These are phyloP conservation scores for Gibbula magus DNA, from an alignment of 2,888 invertebrate species.

Conservation along the genomic window DNA sequence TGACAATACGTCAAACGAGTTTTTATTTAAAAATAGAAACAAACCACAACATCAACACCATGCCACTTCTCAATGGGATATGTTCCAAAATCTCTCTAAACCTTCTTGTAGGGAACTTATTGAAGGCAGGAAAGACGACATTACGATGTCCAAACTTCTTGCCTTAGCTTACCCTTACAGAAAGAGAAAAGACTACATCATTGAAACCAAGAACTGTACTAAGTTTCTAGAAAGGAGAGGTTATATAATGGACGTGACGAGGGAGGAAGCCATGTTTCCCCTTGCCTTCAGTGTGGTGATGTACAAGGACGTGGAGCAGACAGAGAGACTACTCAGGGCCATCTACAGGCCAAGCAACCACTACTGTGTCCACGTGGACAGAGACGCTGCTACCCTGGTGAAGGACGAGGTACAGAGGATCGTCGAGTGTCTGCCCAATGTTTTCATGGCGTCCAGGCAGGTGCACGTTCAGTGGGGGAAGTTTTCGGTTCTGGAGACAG, in stretches of 20 bases:
- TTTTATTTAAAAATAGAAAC: too few species aligned
- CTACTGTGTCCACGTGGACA: conserved; percentile 27
- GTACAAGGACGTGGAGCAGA: conserved; percentile 9
- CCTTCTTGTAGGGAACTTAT: neutral
- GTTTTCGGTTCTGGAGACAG: conserved; percentile 11
- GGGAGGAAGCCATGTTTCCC: neutral
- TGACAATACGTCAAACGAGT: too few species aligned
- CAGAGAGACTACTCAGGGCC: conserved; percentile 10
- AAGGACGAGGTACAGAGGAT: neutral
- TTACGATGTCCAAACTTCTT: too few species aligned
- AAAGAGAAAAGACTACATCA: neutral
- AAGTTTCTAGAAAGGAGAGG: neutral
- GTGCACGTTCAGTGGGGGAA: neutral
- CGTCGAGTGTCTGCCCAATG: neutral
- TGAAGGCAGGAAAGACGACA: neutral
- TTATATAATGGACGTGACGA: neutral
- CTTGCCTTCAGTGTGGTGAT: neutral
- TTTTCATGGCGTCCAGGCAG: neutral
- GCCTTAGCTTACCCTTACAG: neutral
- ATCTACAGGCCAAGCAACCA: conserved; percentile 22
- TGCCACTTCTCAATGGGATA: too few species aligned
- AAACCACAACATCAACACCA: too few species aligned
- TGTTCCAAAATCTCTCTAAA: neutral
- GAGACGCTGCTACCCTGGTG: neutral
- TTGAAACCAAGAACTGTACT: neutral